A percentile compares a stretch with the other conserved stretches of the same genome.
These are phyloP conservation scores for Catalaphyllia jardinei DNA, from an alignment of 64 coral and sea anemone species.

Conservation along the genomic window DNA sequence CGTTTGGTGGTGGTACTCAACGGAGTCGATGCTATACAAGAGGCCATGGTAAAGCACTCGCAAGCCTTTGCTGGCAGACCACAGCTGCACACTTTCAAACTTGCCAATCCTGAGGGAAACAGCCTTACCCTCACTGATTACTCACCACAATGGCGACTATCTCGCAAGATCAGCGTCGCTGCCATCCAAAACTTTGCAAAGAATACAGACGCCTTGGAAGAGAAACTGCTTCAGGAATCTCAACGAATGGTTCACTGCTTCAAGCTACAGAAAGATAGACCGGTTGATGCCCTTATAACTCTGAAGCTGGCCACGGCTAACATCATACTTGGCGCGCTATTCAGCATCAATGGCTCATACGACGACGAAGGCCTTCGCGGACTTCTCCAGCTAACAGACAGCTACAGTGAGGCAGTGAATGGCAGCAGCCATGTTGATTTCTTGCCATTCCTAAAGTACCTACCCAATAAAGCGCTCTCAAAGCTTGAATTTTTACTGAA, in stretches of 20 bases:
- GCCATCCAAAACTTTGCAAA: conserved; percentile 75
- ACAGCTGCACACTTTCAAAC: conserved; percentile 49
- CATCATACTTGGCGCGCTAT: conserved; percentile 58
- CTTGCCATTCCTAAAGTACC: conserved; percentile 64
- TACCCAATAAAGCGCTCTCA: conserved; percentile 61
- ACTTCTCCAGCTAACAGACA: conserved; percentile 51
- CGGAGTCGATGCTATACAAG: conserved; percentile 54
- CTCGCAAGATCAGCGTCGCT: conserved; percentile 35
- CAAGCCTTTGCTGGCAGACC: conserved; percentile 71
- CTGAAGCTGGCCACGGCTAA: conserved; percentile 50
- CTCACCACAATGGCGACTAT: neutral
- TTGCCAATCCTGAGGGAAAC: conserved; percentile 18
- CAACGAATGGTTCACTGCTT: conserved; percentile 58
- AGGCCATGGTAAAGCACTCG: conserved; percentile 74
- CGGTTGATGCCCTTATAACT: conserved; percentile 39
- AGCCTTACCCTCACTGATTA: neutral
- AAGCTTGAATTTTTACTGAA: conserved; percentile 16
- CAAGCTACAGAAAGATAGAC: conserved; percentile 46
- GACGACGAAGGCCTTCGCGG: conserved; percentile 40
- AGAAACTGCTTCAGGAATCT: conserved; percentile 50
- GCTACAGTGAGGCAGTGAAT: conserved; percentile 41
- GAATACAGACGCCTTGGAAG: conserved; percentile 38
- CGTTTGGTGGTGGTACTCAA: conserved; percentile 81
- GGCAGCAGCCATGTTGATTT: conserved; percentile 70
- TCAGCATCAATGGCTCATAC: conserved; percentile 48